phyloP scores from a whole-genome alignment of 2,797 vertebrate species.

The Staurois parvus region DNA sequence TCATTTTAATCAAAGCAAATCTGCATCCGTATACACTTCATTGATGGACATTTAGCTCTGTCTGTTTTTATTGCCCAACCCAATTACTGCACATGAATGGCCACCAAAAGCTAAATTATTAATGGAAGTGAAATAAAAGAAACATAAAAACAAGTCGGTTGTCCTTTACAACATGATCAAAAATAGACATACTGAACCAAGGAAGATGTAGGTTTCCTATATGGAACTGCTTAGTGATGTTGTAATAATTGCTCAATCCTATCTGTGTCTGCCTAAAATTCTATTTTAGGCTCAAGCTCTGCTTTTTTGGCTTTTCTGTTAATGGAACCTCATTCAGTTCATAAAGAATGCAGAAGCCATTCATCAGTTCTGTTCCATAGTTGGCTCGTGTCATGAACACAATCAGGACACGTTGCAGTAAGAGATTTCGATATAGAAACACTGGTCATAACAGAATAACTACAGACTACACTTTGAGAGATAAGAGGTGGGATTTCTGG shows the following conservation, averaged over 20 bases:
- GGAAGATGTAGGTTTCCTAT: background rate
- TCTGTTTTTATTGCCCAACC: no score
- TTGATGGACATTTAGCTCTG: no score
- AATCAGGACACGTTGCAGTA: background rate
- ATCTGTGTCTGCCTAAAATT: background rate
- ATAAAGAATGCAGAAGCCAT: constrained; percentile 1
- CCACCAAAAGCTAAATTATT: no score
- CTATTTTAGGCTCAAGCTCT: constrained; percentile 7
- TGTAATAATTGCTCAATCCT: background rate
- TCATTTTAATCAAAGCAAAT: no score
- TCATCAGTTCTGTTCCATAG: background rate
- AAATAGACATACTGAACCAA: background rate
- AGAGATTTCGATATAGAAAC: no score
- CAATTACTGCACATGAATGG: no score
- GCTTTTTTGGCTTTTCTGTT: constrained; percentile 1
- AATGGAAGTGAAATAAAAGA: no score
- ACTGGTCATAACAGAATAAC: no score
- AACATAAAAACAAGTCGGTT: no score
- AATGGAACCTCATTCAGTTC: constrained; percentile 1
- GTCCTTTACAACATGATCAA: background rate
- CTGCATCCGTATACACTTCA: no score
- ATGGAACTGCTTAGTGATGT: background rate
- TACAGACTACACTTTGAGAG: no score
- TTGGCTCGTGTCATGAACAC: background rate
- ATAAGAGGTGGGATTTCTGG: no score